These are phyloP conservation scores for Beroe ovata DNA, from an alignment of 37 sponge, comb jelly and placozoan species.

Conservation along the genomic window DNA sequence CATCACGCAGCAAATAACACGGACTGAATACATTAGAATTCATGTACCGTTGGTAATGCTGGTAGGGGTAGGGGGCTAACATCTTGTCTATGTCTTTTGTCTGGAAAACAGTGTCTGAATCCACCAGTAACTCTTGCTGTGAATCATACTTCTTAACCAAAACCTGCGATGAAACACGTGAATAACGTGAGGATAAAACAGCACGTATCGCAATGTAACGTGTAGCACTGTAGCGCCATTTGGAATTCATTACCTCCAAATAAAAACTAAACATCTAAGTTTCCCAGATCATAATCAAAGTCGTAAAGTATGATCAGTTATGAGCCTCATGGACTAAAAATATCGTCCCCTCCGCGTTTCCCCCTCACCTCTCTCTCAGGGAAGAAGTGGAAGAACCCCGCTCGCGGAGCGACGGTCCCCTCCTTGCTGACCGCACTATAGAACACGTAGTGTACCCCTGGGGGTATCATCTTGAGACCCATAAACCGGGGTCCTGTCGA, in stretches of 20 bases:
- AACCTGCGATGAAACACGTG: neutral
- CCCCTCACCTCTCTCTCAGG: conserved; percentile 73
- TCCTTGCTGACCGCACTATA: conserved; percentile 86
- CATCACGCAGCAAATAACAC: too few species aligned
- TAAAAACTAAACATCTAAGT: too few species aligned
- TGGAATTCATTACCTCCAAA: too few species aligned
- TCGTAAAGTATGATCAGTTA: too few species aligned
- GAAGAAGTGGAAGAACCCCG: conserved; percentile 92
- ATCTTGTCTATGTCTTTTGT: conserved; percentile 4
- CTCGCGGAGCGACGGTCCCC: conserved; percentile 84
- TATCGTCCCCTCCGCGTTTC: too few species aligned
- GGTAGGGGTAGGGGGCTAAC: conserved; percentile 50
- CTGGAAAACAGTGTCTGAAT: neutral
- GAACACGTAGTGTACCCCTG: conserved; percentile 90
- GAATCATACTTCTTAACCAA: conserved; percentile 22
- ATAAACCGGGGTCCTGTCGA: conserved; percentile 83
- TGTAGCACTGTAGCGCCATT: too few species aligned
- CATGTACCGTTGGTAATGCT: conserved; percentile 31
- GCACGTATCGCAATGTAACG: too few species aligned
- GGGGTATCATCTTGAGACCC: conserved; percentile 99
- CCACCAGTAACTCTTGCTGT: conserved; percentile 1
- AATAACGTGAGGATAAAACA: too few species aligned
- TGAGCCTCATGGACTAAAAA: too few species aligned
- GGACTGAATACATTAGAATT: too few species aligned
- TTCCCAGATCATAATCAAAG: too few species aligned